Percentiles rank a stretch among this genome's conserved stretches.
Conservation (phyloP, 2,113 vertebrate genomes). For the Thymallus thymallus region DNA sequence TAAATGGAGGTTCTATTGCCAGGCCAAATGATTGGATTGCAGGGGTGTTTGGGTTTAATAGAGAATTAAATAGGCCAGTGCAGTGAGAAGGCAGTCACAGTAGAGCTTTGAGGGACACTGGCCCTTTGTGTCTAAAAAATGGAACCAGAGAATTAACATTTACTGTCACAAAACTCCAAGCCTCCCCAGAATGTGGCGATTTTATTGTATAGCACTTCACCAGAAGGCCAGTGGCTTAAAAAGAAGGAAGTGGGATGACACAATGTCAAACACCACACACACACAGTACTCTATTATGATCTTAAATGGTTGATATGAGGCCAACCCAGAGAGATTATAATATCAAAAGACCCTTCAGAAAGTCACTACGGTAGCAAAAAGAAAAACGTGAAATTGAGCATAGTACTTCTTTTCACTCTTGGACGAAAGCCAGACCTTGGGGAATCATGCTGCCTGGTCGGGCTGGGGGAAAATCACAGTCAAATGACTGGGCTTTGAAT, state of each 20-base stretch:
- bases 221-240: not conserved
- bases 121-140: slow-evolving; percentile 14
- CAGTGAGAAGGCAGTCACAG: not conserved
- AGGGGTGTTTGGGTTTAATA: slow-evolving; percentile 12
- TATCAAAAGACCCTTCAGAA: slow-evolving; percentile 1
- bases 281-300: not conserved
- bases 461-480: not conserved
- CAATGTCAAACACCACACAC: not conserved
- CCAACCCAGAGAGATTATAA: not conserved
- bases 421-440: not conserved
- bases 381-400: too few species aligned
- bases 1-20: slow-evolving; percentile 33
- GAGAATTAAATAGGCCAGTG: slow-evolving; percentile 4
- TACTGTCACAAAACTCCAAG: slow-evolving; percentile 3
- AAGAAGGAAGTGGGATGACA: not conserved
- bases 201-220: not conserved
- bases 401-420: not conserved
- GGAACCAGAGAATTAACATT: slow-evolving; percentile 3
- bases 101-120: slow-evolving; percentile 1
- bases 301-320: not conserved
- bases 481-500: not conserved
- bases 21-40: slow-evolving; percentile 14
- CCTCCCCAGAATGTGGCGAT: not conserved
- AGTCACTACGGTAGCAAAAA: not conserved
- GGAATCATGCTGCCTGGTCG: not conserved